phyloP scores from a whole-genome alignment of 1,140 invertebrate genomes.

The Saccostrea echinata region DNA sequence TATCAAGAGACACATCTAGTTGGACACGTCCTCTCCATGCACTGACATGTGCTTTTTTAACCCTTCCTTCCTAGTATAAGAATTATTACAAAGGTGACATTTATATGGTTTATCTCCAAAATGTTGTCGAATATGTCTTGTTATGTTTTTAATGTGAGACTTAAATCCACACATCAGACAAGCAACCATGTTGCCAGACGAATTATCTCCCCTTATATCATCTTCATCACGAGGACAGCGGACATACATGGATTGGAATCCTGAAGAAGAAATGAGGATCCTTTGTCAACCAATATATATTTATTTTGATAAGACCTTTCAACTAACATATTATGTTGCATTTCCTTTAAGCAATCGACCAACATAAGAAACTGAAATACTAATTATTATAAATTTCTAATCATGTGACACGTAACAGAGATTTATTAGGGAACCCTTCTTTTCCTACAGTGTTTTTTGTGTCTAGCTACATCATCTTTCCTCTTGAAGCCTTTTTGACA shows the following conservation, averaged over 20 bases:
- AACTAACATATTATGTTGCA: too few species aligned
- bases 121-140: constrained; percentile 24
- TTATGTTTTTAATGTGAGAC: constrained; percentile 30
- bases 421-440: too few species aligned
- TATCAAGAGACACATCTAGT: background rate
- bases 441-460: too few species aligned
- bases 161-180: constrained; percentile 31
- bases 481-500: too few species aligned
- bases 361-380: too few species aligned
- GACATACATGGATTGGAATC: constrained; percentile 30
- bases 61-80: background rate
- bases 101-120: constrained; percentile 32
- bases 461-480: too few species aligned
- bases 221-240: constrained; percentile 6
- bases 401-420: too few species aligned
- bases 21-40: background rate
- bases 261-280: constrained; percentile 31
- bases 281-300: background rate
- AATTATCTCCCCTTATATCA: constrained; percentile 2
- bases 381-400: too few species aligned
- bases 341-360: too few species aligned
- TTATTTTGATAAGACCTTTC: too few species aligned
- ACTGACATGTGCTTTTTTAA: background rate
- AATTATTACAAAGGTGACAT: constrained; percentile 11
- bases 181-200: constrained; percentile 16